phyloP scores from a whole-genome alignment of 2,888 invertebrate genomes.

The Caenorhabditis becei region DNA sequence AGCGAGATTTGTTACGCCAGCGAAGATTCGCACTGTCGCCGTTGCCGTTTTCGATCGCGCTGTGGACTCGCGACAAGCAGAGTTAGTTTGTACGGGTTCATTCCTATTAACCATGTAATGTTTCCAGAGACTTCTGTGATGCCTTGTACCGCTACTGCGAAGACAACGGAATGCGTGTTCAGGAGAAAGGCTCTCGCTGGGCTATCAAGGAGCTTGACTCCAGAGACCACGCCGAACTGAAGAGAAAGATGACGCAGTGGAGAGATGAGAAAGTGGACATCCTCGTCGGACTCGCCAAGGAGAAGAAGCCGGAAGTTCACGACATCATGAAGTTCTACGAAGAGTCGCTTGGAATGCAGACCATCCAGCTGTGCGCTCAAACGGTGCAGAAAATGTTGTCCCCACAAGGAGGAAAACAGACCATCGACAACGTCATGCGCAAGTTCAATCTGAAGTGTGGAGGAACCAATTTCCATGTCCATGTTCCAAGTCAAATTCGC shows the following conservation, averaged over 20 bases:
- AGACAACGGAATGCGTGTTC: conserved; percentile 16
- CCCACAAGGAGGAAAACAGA: conserved; percentile 38
- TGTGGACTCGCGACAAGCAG: conserved; percentile 7
- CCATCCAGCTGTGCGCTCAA: conserved; percentile 36
- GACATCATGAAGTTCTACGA: conserved; percentile 61
- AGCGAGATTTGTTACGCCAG: conserved; percentile 15
- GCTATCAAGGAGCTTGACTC: conserved; percentile 19
- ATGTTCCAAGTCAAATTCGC: conserved; percentile 7
- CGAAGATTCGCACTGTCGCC: conserved; percentile 2
- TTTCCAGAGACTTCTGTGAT: conserved; percentile 42
- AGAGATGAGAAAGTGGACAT: not conserved
- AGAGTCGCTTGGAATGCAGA: conserved; percentile 44
- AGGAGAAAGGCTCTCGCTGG: conserved; percentile 2
- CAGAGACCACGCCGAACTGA: not conserved
- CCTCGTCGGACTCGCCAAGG: conserved; percentile 25
- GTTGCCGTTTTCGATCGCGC: conserved; percentile 28
- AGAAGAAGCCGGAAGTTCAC: conserved; percentile 51
- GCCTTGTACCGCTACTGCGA: conserved; percentile 15
- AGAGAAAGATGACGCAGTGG: conserved; percentile 29
- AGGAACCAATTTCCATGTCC: conserved; percentile 57
- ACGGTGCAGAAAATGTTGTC: conserved; percentile 37
- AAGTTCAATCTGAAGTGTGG: conserved; percentile 69
- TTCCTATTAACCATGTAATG: not conserved
- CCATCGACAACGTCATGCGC: conserved; percentile 62
- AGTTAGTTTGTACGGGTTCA: conserved; percentile 11